Percentiles rank a stretch among this genome's conserved stretches.
phyloP scores from a whole-genome alignment of 37 sponge, comb jelly and placozoan genomes.

The Theonella swinhoei region DNA sequence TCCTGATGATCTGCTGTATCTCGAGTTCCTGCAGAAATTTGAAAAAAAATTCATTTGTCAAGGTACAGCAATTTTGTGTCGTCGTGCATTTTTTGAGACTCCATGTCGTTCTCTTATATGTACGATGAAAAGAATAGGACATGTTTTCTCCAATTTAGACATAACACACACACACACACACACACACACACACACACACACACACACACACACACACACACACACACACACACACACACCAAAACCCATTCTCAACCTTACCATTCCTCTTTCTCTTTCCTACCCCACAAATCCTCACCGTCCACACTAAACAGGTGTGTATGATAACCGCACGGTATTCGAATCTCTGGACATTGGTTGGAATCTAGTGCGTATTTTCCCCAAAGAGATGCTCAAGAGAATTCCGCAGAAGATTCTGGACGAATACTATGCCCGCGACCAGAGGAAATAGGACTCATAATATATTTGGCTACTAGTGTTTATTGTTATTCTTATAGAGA shows the following conservation, averaged over 20 bases:
- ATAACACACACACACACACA: no score
- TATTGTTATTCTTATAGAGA: not conserved
- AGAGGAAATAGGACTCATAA: not conserved
- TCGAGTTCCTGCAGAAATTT: slow-evolving; percentile 98
- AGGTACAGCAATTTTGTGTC: slow-evolving; percentile 43
- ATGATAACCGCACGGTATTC: slow-evolving; percentile 98
- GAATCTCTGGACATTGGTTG: slow-evolving; percentile 99
- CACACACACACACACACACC: no score
- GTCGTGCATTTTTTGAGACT: not conserved
- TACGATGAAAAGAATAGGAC: not conserved
- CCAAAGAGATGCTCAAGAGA: slow-evolving; percentile 98
- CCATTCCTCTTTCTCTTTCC: not conserved
- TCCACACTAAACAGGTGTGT: slow-evolving; percentile 74
- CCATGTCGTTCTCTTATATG: not conserved
- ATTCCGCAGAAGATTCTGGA: slow-evolving; percentile 86
- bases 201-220: not conserved
- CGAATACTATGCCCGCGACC: slow-evolving; percentile 93
- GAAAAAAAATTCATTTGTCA: slow-evolving; percentile 99
- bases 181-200: not conserved
- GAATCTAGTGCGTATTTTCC: slow-evolving; percentile 96
- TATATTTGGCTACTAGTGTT: not conserved
- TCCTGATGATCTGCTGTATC: slow-evolving; percentile 93
- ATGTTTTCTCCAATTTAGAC: not conserved
- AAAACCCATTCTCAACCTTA: no score
- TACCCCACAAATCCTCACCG: not conserved